Evolutionary conservation across 1,140 invertebrate genomes (phyloP).

Genomic region (Drosophila varians): DNA sequence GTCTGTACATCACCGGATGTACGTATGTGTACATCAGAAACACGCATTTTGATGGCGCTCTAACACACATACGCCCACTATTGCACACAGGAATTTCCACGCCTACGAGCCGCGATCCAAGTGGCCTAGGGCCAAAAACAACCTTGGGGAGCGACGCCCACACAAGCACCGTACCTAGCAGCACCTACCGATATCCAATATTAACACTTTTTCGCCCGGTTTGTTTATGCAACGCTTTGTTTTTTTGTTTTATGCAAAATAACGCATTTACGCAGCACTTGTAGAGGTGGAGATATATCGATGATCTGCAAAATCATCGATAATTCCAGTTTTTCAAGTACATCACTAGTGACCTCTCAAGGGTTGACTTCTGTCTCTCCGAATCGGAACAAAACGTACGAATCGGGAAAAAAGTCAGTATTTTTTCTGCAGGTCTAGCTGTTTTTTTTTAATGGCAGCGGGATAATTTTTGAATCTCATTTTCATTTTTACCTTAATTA

Average conservation of each 20-base stretch:
- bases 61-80: conserved; percentile 30
- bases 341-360: not conserved
- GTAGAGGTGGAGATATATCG: not conserved
- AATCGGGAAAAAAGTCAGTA: too few relatives aligned
- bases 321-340: not conserved
- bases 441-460: too few relatives aligned
- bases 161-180: not conserved
- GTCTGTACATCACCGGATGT: conserved; percentile 11
- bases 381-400: not conserved
- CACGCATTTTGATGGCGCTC: conserved; percentile 8
- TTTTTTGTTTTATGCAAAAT: not conserved
- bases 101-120: conserved; percentile 15
- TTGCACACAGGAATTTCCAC: conserved; percentile 48
- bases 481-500: too few relatives aligned
- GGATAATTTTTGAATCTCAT: too few relatives aligned
- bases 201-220: not conserved
- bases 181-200: conserved; percentile 1
- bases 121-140: not conserved
- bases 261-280: not conserved
- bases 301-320: not conserved
- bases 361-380: not conserved
- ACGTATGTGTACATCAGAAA: not conserved
- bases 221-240: conserved; percentile 13
- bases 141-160: not conserved
- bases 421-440: too few relatives aligned